Evolutionary conservation across 1,140 invertebrate genomes (phyloP), one percentile per base, ranked within the genome.

Genomic region (Cardiocondyla obscurior): DNA sequence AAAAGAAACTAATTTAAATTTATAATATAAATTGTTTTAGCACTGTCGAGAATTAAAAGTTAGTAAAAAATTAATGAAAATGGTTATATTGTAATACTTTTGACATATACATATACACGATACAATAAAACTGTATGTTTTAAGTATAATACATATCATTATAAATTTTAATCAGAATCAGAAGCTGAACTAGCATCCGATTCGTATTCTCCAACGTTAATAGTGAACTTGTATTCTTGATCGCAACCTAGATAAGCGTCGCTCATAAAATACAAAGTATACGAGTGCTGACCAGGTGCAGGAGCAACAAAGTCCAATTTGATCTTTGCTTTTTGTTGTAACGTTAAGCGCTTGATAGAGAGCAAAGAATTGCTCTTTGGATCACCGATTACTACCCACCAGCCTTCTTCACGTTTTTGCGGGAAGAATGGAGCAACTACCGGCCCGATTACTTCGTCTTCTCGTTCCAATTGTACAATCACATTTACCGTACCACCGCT

Each of bases 381-480:
- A 93, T 99, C 99, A 0, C 99, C 99, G 90, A 99, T 98, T 19
- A 99, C 99, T 5, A 99, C 97, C 99, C 99, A 99, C 99, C 99
- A 99, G 49, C 99, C 98, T 95, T 99, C 99, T 94, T 99, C 99
- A 60, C 99, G 96, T 96, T 99, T 99, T 96, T 98, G 94, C 53
- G 99, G 99, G 95, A 99, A 99, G 94, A 99, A 98, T 0, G 99
- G 99, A 19, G 99, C 99, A 81, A 99, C 98, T 5, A 99, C 99
- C 0, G 98, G 98, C 0, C 98, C 98, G 1, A 97, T 97, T n/a
- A 99, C 96, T 93, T 99, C 99, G 94, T 99, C 99, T 92, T 99
- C 99, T 82, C 99, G 95, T 93, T 99, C 99, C 70, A 99, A 93
- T 58, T 97, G 96, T 2, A 99, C 98, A n/a, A 96, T 95, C 6